These are phyloP conservation scores for Vicugna pacos DNA, from an alignment of 2,113 vertebrate species.

Conservation along the genomic window DNA sequence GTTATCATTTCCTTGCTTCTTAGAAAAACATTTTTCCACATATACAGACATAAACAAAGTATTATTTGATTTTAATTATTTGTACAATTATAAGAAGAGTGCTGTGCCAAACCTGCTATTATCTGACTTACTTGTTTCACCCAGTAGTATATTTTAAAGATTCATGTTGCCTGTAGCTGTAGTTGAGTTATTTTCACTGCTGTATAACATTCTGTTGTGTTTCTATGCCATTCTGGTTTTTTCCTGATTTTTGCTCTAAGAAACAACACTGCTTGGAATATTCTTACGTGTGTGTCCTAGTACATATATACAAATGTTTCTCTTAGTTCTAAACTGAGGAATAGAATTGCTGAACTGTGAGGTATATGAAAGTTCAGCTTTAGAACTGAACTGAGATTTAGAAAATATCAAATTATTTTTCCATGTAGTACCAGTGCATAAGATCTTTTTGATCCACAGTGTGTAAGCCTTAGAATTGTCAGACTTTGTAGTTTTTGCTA, in stretches of 20 bases:
- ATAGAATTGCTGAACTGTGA: neutral
- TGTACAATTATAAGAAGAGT: constrained; percentile 12
- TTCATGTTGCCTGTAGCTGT: neutral
- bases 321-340: neutral
- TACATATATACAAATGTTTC: neutral
- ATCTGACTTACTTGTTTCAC: neutral
- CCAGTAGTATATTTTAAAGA: neutral
- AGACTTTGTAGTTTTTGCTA: neutral
- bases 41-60: neutral
- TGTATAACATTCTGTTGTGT: neutral
- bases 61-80: neutral
- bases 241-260: neutral
- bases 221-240: neutral
- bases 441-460: neutral
- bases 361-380: neutral
- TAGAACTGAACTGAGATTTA: neutral
- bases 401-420: neutral
- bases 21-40: neutral
- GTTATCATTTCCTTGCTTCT: neutral
- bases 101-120: neutral
- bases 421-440: neutral
- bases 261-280: neutral
- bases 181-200: neutral
- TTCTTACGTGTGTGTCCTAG: neutral
- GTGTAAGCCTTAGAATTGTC: neutral